Evolutionary conservation across 1,140 invertebrate genomes (phyloP).

Genomic region (Bombus sylvicola): DNA sequence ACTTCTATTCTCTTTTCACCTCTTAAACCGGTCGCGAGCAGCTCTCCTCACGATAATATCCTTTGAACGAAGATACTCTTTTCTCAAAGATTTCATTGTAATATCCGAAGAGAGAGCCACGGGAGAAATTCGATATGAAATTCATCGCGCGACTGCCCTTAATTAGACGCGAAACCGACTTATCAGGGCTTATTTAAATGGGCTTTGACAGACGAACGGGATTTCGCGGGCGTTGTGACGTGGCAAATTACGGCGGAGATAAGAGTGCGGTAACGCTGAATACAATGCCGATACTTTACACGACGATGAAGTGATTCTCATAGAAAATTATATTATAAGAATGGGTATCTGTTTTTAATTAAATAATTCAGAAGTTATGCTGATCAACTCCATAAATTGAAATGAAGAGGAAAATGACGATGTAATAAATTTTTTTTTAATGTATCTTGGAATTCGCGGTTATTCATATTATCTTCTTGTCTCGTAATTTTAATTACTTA

Average conservation of each 20-base stretch:
- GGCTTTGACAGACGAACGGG: background rate
- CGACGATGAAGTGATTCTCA: too few relatives aligned
- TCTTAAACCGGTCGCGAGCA: slow-evolving; percentile 9
- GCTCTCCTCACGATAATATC: slow-evolving; percentile 56
- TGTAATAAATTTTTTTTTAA: too few relatives aligned
- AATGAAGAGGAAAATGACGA: too few relatives aligned
- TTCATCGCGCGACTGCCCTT: slow-evolving; percentile 12
- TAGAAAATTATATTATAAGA: too few relatives aligned
- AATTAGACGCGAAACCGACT: slow-evolving; percentile 31
- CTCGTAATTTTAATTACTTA: too few relatives aligned
- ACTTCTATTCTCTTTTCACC: slow-evolving; percentile 47
- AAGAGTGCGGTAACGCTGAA: background rate
- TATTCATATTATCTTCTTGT: too few relatives aligned
- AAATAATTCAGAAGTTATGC: too few relatives aligned
- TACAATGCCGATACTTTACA: too few relatives aligned
- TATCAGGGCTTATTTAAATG: slow-evolving; percentile 22
- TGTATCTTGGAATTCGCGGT: too few relatives aligned
- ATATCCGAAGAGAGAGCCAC: slow-evolving; percentile 30
- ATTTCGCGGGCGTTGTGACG: background rate
- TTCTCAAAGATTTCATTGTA: slow-evolving; percentile 54
- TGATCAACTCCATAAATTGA: too few relatives aligned
- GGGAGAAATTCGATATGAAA: slow-evolving; percentile 49
- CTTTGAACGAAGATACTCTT: slow-evolving; percentile 50
- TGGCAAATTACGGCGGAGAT: background rate
- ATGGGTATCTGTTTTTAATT: too few relatives aligned